Percentiles rank a stretch among this genome's conserved stretches.
These are phyloP conservation scores for Parasteatoda lunata DNA, from an alignment of 2,888 invertebrate genomes.

Conservation along the genomic window DNA sequence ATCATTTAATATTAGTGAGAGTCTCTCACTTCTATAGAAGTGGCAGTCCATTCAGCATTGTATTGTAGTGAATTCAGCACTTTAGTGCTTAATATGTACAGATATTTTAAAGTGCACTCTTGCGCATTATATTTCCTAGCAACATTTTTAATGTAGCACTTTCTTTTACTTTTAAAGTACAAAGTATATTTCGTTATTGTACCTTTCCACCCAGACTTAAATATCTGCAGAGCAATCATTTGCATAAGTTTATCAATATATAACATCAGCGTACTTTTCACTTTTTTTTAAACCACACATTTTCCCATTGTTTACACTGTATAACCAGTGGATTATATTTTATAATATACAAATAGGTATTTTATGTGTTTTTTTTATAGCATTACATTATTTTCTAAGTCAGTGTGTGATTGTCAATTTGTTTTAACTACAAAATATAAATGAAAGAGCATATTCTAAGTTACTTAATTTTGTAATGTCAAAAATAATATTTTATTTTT, in stretches of 20 bases:
- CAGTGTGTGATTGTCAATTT: slow-evolving; percentile 60
- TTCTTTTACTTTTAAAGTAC: neutral
- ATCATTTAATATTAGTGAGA: neutral
- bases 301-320: slow-evolving; percentile 34
- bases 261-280: slow-evolving; percentile 4
- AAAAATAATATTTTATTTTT: too few species aligned
- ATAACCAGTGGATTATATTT: slow-evolving; percentile 45
- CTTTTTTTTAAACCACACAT: slow-evolving; percentile 17
- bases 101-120: neutral
- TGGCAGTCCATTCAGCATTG: neutral
- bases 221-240: slow-evolving; percentile 50
- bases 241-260: slow-evolving; percentile 14
- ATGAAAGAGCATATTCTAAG: neutral
- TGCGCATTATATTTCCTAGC: too few species aligned
- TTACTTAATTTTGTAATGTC: too few species aligned
- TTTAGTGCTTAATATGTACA: neutral
- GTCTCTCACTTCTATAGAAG: neutral
- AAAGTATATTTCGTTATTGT: neutral
- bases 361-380: slow-evolving; percentile 14
- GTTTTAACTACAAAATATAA: slow-evolving; percentile 57
- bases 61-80: neutral
- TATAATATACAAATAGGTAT: slow-evolving; percentile 13
- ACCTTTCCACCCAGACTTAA: neutral
- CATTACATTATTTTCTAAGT: slow-evolving; percentile 17
- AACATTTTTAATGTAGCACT: neutral